Evolutionary conservation across 2,888 invertebrate genomes (phyloP).

Genomic region (Oxyteleia sp.): DNA sequence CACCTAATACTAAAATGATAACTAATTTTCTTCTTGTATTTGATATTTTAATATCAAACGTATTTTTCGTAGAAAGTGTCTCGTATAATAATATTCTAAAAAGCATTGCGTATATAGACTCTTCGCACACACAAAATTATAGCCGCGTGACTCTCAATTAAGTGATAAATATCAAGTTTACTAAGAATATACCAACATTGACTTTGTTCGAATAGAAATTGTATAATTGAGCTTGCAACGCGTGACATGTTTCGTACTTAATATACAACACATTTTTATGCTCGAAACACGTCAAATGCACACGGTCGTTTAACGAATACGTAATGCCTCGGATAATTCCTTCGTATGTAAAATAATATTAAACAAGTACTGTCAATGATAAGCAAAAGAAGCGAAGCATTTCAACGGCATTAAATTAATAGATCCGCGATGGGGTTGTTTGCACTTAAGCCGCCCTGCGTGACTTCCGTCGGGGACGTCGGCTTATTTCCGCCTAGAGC

Average conservation of each 20-base stretch:
- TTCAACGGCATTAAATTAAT: conserved; percentile 81
- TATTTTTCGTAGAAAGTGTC: no score
- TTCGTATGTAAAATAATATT: conserved; percentile 13
- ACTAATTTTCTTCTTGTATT: no score
- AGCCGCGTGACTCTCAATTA: no score
- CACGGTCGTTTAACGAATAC: not conserved
- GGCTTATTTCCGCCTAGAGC: conserved; percentile 83
- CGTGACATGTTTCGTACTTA: no score
- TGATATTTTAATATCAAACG: no score
- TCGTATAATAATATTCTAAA: no score
- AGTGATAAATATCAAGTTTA: no score
- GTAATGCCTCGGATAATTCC: not conserved
- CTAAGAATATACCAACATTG: not conserved
- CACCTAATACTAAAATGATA: no score
- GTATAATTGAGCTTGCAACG: not conserved
- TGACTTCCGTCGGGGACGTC: conserved; percentile 82
- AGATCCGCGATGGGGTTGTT: conserved; percentile 77
- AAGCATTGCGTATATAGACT: no score
- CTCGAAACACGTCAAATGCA: no score
- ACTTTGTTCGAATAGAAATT: not conserved
- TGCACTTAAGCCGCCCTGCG: conserved; percentile 83
- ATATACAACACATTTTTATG: no score
- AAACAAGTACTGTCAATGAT: conserved; percentile 37
- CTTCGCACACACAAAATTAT: no score
- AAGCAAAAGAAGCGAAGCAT: conserved; percentile 77